A percentile compares a stretch with the other conserved stretches of the same genome.
Evolutionary conservation across 2,888 invertebrate species (phyloP).

Genomic region (Clepsis dumicolana): DNA sequence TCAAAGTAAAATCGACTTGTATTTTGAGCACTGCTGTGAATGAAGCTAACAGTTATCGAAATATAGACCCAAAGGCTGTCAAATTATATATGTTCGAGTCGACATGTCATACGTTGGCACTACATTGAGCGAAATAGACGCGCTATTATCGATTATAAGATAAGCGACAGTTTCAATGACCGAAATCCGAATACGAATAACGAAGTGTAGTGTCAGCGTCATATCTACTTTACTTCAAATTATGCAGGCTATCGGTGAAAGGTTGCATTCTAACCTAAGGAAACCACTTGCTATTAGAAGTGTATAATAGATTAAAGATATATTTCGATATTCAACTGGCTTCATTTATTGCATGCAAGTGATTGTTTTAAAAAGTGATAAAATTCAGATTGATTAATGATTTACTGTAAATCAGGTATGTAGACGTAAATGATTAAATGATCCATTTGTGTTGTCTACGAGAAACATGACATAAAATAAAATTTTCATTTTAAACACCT

Average conservation of each 20-base stretch:
- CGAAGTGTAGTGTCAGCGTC: not conserved
- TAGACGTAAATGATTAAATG: slow-evolving; percentile 8
- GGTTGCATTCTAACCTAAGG: not conserved
- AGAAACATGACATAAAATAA: slow-evolving; percentile 16
- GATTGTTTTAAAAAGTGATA: slow-evolving; percentile 22
- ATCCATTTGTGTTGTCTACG: slow-evolving; percentile 16
- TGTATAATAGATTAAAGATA: slow-evolving; percentile 9
- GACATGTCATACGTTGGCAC: slow-evolving; percentile 14
- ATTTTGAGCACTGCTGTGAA: slow-evolving; percentile 55
- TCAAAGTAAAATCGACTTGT: slow-evolving; percentile 56
- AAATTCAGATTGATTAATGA: slow-evolving; percentile 13
- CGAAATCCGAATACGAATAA: slow-evolving; percentile 3
- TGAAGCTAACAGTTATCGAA: slow-evolving; percentile 41
- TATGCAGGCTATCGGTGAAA: no score
- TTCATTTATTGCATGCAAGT: slow-evolving; percentile 30
- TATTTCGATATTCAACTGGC: slow-evolving; percentile 8
- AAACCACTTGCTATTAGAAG: not conserved
- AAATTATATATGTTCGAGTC: slow-evolving; percentile 32
- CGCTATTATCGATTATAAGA: not conserved
- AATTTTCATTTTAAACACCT: slow-evolving; percentile 19
- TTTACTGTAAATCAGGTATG: slow-evolving; percentile 18
- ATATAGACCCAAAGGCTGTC: slow-evolving; percentile 23
- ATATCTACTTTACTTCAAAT: not conserved
- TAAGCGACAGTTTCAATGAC: slow-evolving; percentile 1
- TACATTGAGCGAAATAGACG: slow-evolving; percentile 1